phyloP scores from a whole-genome alignment of 2,888 invertebrate genomes.

The Chymomyza caudatula region DNA sequence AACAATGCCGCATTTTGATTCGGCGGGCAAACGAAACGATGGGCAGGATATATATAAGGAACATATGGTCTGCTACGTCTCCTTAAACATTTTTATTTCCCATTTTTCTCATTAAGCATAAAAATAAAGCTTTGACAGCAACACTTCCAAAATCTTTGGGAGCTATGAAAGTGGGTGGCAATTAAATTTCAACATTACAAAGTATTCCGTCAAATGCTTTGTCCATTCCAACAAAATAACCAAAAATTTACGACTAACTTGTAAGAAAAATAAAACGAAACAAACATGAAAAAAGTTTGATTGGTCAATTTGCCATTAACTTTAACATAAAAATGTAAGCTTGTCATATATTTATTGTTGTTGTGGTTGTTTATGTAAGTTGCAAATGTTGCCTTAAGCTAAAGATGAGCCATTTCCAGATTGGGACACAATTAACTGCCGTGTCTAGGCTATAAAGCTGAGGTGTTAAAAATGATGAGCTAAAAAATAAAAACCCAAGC shows the following conservation, averaged over 20 bases:
- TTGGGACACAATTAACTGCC: slow-evolving; percentile 56
- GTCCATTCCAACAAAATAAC: slow-evolving; percentile 39
- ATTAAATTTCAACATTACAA: neutral
- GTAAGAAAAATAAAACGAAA: slow-evolving; percentile 48
- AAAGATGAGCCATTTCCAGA: slow-evolving; percentile 55
- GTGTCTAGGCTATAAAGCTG: slow-evolving; percentile 52
- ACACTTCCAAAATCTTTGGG: slow-evolving; percentile 34
- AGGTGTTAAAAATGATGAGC: slow-evolving; percentile 57
- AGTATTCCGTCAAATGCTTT: slow-evolving; percentile 11
- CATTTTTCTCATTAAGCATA: neutral
- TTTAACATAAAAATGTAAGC: slow-evolving; percentile 45
- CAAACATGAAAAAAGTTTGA: slow-evolving; percentile 62
- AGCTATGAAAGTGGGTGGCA: slow-evolving; percentile 42
- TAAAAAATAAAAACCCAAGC: slow-evolving; percentile 41
- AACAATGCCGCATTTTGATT: no score
- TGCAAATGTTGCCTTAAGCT: slow-evolving; percentile 46
- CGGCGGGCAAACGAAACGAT: no score
- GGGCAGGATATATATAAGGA: neutral
- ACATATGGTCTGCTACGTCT: neutral
- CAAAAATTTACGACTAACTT: slow-evolving; percentile 39
- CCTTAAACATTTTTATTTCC: neutral
- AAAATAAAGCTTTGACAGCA: slow-evolving; percentile 22
- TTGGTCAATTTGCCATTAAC: slow-evolving; percentile 63
- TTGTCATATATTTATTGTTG: neutral
- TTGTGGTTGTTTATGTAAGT: slow-evolving; percentile 45